Conservation (phyloP, 2,797 vertebrate species). For the Rhynchonycteris naso region DNA sequence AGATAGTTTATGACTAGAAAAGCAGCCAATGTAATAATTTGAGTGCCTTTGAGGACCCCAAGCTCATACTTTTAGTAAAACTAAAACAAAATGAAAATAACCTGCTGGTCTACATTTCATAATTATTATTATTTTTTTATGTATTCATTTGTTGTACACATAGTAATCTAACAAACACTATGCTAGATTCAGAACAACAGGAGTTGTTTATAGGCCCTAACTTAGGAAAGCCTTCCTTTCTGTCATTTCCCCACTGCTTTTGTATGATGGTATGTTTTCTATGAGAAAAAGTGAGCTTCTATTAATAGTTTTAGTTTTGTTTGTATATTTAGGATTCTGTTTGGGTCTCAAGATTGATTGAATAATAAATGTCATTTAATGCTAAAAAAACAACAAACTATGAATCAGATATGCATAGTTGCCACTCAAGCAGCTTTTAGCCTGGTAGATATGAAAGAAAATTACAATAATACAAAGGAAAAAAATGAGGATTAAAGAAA, state of each 20-base stretch:
- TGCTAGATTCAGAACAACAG: neutral
- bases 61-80: neutral
- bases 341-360: neutral
- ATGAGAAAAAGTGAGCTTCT: neutral
- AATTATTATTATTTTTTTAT: neutral
- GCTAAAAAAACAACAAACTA: neutral
- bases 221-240: neutral
- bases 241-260: neutral
- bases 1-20: conserved; percentile 10
- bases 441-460: neutral
- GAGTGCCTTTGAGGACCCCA: neutral
- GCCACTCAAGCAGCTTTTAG: neutral
- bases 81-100: conserved; percentile 36
- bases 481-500: neutral
- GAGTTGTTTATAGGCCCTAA: neutral
- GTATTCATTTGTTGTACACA: neutral
- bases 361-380: neutral
- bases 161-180: neutral
- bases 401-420: neutral
- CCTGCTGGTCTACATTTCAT: neutral
- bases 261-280: neutral
- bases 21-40: neutral
- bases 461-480: neutral
- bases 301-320: neutral
- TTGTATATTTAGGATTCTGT: neutral